Base-by-base conservation (phyloP, 2,797 vertebrate species). In the Pseudochromis fuscus region DNA sequence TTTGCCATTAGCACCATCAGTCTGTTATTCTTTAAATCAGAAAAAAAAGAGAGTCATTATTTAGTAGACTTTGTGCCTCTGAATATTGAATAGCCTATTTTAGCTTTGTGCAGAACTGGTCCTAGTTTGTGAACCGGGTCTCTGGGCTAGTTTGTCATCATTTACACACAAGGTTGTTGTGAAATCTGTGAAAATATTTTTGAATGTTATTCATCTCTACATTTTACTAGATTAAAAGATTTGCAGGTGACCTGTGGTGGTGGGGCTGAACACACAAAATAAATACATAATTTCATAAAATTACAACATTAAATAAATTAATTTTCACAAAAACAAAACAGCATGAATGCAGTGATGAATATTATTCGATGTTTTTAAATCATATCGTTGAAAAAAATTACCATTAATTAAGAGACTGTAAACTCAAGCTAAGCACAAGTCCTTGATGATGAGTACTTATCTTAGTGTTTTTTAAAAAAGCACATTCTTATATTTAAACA, bases 161-260 rank as follows among this genome's bases (percentile, higher is more conserved):
- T 75, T 74, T 65, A 63, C n/a, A 33, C 38, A 66, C 55, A 52
- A 50, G 70, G 28, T 30, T 19, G 33, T 71, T 61, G 33, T 28
- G 52, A 72, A 77, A 70, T 81, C 30, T 28, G n/a, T n/a, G n/a
- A n/a, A n/a, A n/a, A n/a, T 49, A n/a, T 49, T 68, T 83, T 82
- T 72, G 31, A 37, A 75, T 72, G 45, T 18, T 70, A 58, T 83
- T 35, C 6, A 44, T 66, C 1, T 67, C 44, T 77, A 63, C 56
- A 65, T 79, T 67, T 79, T 67, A 37, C 38, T 71, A 59, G 50
- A 81, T 74, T 42, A 74, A 76, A 80, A 62, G 55, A 53, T 65
- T 70, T 51, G 49, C 2, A 21, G 62, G 21, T 83, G 46, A 85
- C 72, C 66, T 69, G 15, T 37, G 21, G 33, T 48, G 33, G 31